These are phyloP conservation scores for Clepsis dumicolana DNA, from an alignment of 2,888 invertebrate genomes.

Conservation along the genomic window DNA sequence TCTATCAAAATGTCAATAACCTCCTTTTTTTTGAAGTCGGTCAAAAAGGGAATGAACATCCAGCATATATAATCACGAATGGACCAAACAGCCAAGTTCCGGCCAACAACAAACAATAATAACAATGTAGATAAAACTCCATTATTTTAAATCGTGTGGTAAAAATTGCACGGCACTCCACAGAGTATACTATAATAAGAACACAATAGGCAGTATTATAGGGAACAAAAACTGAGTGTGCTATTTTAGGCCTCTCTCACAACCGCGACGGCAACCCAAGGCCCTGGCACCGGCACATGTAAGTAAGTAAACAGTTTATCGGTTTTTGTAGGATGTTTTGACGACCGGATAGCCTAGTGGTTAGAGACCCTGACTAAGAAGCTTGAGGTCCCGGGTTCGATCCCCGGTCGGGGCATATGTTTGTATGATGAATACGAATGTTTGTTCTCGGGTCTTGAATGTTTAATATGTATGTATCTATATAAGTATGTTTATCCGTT, in stretches of 20 bases:
- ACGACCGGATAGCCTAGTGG: too few species aligned
- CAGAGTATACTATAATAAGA: slow-evolving; percentile 75
- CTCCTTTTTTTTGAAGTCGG: too few species aligned
- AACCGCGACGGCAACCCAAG: slow-evolving; percentile 63
- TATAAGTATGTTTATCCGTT: too few species aligned
- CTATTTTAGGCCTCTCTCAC: slow-evolving; percentile 84
- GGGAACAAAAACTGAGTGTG: slow-evolving; percentile 71
- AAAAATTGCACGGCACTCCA: slow-evolving; percentile 67
- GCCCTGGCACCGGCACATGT: neutral
- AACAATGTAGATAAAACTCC: slow-evolving; percentile 73
- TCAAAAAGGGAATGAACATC: neutral
- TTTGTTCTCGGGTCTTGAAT: too few species aligned
- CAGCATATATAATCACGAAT: slow-evolving; percentile 50
- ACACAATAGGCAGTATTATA: slow-evolving; percentile 81
- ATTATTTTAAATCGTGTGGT: slow-evolving; percentile 51
- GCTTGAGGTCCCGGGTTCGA: too few species aligned
- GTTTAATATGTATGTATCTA: too few species aligned
- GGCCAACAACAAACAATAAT: slow-evolving; percentile 63
- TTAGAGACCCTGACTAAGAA: too few species aligned
- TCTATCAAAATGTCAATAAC: too few species aligned
- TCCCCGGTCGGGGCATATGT: too few species aligned
- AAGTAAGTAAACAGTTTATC: too few species aligned
- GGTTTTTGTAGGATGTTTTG: neutral
- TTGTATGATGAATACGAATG: too few species aligned
- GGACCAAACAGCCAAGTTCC: slow-evolving; percentile 51